phyloP scores from a whole-genome alignment of 2,113 vertebrate genomes.

The Marcusenius ussheri region DNA sequence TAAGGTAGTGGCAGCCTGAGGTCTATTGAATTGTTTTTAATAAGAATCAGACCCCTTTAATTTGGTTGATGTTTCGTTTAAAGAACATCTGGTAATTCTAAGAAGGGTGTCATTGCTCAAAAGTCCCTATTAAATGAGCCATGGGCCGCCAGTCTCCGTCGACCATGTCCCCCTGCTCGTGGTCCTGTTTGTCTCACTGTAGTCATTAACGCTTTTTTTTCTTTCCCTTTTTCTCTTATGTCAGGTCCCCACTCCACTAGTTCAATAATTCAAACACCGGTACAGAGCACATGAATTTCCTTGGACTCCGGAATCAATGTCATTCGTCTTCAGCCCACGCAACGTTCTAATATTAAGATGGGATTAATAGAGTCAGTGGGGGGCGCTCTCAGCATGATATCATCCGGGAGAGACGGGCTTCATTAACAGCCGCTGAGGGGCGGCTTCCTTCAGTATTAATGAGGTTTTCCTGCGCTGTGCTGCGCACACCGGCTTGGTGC shows the following conservation, averaged over 20 bases:
- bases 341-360: slow-evolving; percentile 13
- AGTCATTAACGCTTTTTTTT: neutral
- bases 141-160: neutral
- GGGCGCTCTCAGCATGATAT: slow-evolving; percentile 24
- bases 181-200: neutral
- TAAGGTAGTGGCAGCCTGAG: neutral
- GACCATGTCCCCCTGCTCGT: neutral
- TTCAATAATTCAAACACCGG: slow-evolving; percentile 2
- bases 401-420: slow-evolving; percentile 24
- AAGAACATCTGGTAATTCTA: neutral
- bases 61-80: neutral
- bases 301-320: slow-evolving; percentile 4
- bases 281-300: neutral
- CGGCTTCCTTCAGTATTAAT: slow-evolving; percentile 28
- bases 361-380: slow-evolving; percentile 22
- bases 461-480: slow-evolving; percentile 22
- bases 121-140: neutral
- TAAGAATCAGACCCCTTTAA: neutral
- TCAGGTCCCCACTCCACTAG: neutral
- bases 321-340: slow-evolving; percentile 10
- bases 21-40: neutral
- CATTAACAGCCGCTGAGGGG: slow-evolving; percentile 23
- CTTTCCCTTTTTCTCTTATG: neutral
- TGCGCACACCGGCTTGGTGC: slow-evolving; percentile 22
- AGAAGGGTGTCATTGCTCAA: neutral